Evolutionary conservation across 2,113 vertebrate genomes (phyloP), one percentile per base, ranked within the genome.

Genomic region (Odontesthes bonariensis): DNA sequence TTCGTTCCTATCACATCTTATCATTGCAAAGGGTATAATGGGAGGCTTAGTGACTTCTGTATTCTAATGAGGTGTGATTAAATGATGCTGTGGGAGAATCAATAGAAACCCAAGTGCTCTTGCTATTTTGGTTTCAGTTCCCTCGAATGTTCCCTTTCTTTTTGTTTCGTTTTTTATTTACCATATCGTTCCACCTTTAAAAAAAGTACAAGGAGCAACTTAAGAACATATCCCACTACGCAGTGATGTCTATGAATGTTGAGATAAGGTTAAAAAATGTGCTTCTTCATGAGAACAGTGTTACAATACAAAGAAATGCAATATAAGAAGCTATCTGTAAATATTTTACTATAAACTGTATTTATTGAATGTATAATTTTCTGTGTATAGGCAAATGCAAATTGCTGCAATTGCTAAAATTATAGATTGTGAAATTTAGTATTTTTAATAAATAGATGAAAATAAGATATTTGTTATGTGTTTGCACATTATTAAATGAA

Each of bases 41-140:
- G 55, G 20, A 20, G 14, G 27, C 57, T 62, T 60, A 44, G 13
- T 16, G 20, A 66, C 22, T 66, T 62, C 47, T 68, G 19, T 73
- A 16, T 42, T 75, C 16, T 77, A 32, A 59, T 68, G 1, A 76
- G 7, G 44, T 27, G 1, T 31, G 4, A 31, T 58, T 12, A 49
- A 65, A 61, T 70, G 5, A 77, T 63, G 57, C 17, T 16, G 38
- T 61, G 20, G 44, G n/a, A 40, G 42, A 73, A 65, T 32, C 12
- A n/a, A 16, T 74, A 40, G 46, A 87, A 78, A 86, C 86, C 80
- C 46, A 94, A 90, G 89, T 92, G 88, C 88, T 90, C 88, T 93
- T 92, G 79, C 12, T 66, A 53, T 53, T 51, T 23, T 52, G 69
- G 67, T 73, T 85, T 20, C 17, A 52, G 77, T 52, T 54, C 31